Base-by-base conservation (phyloP, 2,888 invertebrate species). In the Ophion obscuratus region DNA sequence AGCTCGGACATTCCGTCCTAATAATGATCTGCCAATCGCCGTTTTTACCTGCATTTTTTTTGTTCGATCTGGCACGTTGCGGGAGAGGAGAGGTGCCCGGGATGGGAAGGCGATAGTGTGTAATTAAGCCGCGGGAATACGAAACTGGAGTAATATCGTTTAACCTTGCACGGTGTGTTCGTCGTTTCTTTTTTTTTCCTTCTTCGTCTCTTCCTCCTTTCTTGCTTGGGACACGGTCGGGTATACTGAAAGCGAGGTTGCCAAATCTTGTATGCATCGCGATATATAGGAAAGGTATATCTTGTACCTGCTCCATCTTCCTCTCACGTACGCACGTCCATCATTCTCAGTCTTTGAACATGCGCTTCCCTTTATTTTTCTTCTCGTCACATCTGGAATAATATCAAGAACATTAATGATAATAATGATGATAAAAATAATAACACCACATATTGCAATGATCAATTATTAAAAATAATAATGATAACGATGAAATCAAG, bases 231-330 rank as follows among this genome's bases (percentile, higher is more conserved):
- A 78, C 71, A 75, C 70, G 81, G 64, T 61, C 36, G 53, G 53
- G 84, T 62, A 74, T 79, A 77, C 66, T 78, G 81, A 64, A 83
- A 75, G 86, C 88, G 83, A 77, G 78, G 88, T 88, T 88, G 88
- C 88, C 88, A 88, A 87, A 88, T 87, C 83, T 68, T 79, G 61
- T 47, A 53, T 53, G 75, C 64, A 80, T 78, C 47, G 86, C 75
- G 66, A 59, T 61, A 14, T 53, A 61, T 17, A 61, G 44, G 27
- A 67, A 59, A 67, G 57, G 44, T 68, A 27, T 68, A 24, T 66
- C 64, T 84, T 61, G 66, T 87, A 75, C 75, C 79, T 84, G 73
- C 75, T 70, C 74, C 61, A 62, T 81, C 80, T 75, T 74, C 64
- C 64, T 75, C 68, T 82, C 76, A 20, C 68, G 61, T 67, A 67